Evolutionary conservation across 2,113 vertebrate species (phyloP), one percentile per base, ranked within the genome.

Genomic region (Bambusicola thoracicus): DNA sequence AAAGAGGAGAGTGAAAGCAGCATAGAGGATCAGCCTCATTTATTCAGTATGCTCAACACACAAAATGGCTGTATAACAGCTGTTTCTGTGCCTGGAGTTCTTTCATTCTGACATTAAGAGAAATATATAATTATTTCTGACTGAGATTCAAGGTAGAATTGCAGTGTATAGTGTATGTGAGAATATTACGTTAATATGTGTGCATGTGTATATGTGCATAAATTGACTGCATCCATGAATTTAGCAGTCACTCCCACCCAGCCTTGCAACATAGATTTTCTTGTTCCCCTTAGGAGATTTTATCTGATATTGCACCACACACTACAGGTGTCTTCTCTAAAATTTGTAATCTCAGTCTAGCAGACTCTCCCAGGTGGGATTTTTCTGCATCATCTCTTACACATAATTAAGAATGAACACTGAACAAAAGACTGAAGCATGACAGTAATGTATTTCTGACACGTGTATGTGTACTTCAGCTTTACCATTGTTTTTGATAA

Each of bases 261-360:
- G 55, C 68, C 63, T 93, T 82, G 81, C 51, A 96, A 85, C 74
- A 58, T 2, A 68, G 68, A 67, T 72, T 95, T 94, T 83, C 76
- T 94, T 76, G 79, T 90, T 94, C 75, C 36, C 56, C 66, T 83
- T 85, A 90, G 79, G 72, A 95, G 87, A 81, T 91, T 94, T 88
- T 61, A 90, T 70, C 58, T 83, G 61, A 30, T 94, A 56, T 68
- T 81, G 65, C 0, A 15, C 82, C 85, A 89, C 56, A 67, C 69
- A 9, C 61, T 76, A 87, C 79, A 92, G 68, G 89, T 92, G 89
- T 77, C 87, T 91, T 81, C 75, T 89, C 61, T 95, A 72, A 85
- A 90, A 92, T 85, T 65, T 74, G 53, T 94, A 77, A 94, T 87
- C 95, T 53, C 29, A 72, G 46, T 75, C 91, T 95, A 72, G 65